Conservation (phyloP, 2,113 vertebrate species). For the Triplophysa rosa region DNA sequence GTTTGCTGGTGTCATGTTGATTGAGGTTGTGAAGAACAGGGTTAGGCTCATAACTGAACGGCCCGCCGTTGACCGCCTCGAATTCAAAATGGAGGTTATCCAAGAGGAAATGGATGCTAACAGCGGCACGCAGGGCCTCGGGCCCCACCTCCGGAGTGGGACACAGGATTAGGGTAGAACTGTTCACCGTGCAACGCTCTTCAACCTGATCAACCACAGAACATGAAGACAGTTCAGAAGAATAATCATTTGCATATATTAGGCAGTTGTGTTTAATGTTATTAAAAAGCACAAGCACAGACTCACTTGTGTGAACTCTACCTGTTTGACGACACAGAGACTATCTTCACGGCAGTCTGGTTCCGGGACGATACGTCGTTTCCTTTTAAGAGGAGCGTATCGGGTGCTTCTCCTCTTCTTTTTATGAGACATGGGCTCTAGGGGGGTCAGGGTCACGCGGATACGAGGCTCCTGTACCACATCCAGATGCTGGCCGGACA, state of each 20-base stretch:
- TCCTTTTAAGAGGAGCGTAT: conserved; percentile 61
- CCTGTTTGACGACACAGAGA: conserved; percentile 78
- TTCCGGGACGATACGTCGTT: conserved; percentile 80
- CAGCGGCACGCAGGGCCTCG: conserved; percentile 66
- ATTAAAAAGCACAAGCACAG: neutral
- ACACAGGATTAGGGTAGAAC: conserved; percentile 85
- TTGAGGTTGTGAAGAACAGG: conserved; percentile 83
- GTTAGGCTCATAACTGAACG: conserved; percentile 88
- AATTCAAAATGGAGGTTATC: conserved; percentile 93
- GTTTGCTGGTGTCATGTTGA: conserved; percentile 80
- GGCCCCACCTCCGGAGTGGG: conserved; percentile 82
- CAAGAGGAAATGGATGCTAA: conserved; percentile 88
- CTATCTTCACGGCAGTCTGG: conserved; percentile 71
- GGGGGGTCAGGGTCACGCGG: conserved; percentile 80
- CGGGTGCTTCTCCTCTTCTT: conserved; percentile 40
- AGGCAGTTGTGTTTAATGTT: neutral
- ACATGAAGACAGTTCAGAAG: neutral
- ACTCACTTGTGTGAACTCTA: conserved; percentile 55
- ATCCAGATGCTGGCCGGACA: conserved; percentile 88
- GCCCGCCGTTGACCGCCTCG: conserved; percentile 72
- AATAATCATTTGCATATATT: no score
- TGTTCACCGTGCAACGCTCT: conserved; percentile 82
- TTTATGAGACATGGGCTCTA: conserved; percentile 63
- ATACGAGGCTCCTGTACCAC: conserved; percentile 90
- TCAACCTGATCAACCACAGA: conserved; percentile 73